Base-by-base conservation (phyloP, 2,888 invertebrate species). In the Lepidocyrtoides sp. region DNA sequence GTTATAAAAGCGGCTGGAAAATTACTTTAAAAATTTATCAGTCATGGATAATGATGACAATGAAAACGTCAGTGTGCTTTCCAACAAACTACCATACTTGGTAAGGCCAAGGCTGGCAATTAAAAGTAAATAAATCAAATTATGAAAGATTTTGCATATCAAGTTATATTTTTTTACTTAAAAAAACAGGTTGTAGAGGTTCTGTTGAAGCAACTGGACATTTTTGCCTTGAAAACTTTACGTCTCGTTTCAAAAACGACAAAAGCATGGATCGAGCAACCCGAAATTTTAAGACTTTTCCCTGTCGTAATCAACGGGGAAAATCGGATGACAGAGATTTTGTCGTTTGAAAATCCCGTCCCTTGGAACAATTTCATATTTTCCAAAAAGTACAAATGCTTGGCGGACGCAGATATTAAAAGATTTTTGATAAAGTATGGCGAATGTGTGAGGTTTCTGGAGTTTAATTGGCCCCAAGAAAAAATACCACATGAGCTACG, bases 381-480 rank as follows among this genome's bases (percentile, higher is more conserved):
- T 75, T 85, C 90, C 26, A 90, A 90, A 44, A 85, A 90, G 69
- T 90, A 85, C 48, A 90, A 85, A 79, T 85, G 72, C 20, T 36
- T 90, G 26, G 36, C 69, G 0, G 90, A 90, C 5, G 14, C 48
- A 7, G 85, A 90, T 14, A 81, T 85, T 0, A 90, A 90, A 69
- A 77, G n/a, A 20, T 90, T 90, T 36, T 54, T 90, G 0, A 2
- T 20, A 8, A 85, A 81, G 20, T 90, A 63, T 32, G 81, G 85
- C 0, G 85, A 85, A 0, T 10, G 3, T 4, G 32, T 81, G 8
- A 79, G 90, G 3, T n/a, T 17, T 1, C 66, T 90, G 17, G 90
- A 90, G 23, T 90, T 90, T 29, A 90, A 90, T 20, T 90, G 90
- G 90, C 69, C 79, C 0, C 90, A 90, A 23, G 90, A 90, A 26